Base-by-base conservation (phyloP, 2,888 invertebrate genomes). In the Diaperis boleti region DNA sequence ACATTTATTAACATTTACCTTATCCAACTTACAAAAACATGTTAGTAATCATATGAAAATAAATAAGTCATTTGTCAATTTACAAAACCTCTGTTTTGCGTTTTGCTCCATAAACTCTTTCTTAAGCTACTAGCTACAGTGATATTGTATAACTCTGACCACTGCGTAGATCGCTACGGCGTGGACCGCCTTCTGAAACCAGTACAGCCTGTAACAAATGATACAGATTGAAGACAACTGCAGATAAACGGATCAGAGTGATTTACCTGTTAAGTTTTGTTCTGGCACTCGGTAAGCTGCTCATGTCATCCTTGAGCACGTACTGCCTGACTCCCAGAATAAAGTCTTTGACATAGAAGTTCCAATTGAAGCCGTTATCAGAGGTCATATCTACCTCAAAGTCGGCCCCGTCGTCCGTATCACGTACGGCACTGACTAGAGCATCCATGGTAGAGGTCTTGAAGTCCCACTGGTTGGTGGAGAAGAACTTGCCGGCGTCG, bases 381-480 rank as follows among this genome's bases (percentile, higher is more conserved):
- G 68, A 56, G 7, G 76, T 69, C 41, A 91, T 82, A 73, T 90
- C 88, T 67, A 92, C 85, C 66, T 89, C 87, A 78, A 92, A 92
- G 18, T 83, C 81, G 44, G 83, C 79, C 0, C 83, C 82, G 67
- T 89, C 90, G 11, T 82, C 82, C 65, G 85, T 81, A 0, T 73
- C 74, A 17, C 80, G 81, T 0, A 87, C 85, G 37, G 87, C 86
- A 6, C 83, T 78, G 29, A 83, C 82, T 4, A 92, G 82, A 8
- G 86, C 84, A 1, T 82, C 81, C 60, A 91, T 84, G 67, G 92
- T 91, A 0, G 84, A 79, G 1, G 86, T 85, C 8, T 88, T 85
- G 73, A 94, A 95, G 50, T 87, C 84, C 95, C 95, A 97, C 70
- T 95, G 91, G 77, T 92, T 87, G 15, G 90, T 86, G 0, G 94